Percentiles rank a stretch among this genome's conserved stretches.
These are phyloP conservation scores for Gouania willdenowi DNA, from an alignment of 2,797 vertebrate genomes.

Conservation along the genomic window DNA sequence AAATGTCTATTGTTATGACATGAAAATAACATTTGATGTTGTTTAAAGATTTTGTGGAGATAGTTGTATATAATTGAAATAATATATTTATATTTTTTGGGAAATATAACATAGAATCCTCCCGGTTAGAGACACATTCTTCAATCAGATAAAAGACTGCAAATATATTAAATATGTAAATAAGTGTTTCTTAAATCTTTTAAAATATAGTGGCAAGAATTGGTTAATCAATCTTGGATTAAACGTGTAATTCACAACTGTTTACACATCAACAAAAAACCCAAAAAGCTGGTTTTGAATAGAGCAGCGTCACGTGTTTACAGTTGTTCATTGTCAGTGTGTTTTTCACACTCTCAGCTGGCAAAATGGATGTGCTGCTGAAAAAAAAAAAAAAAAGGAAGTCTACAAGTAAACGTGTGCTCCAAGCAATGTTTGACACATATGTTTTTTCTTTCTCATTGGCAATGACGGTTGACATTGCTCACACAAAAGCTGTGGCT, in stretches of 20 bases:
- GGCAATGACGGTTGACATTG: constrained; percentile 39
- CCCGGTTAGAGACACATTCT: constrained; percentile 5
- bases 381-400: no score
- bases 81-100: constrained; percentile 3
- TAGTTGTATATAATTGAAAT: no score
- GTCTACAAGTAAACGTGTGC: constrained; percentile 34
- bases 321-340: constrained; percentile 25
- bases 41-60: no score
- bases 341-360: constrained; percentile 19
- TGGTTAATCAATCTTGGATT: constrained; percentile 28
- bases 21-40: constrained; percentile 8
- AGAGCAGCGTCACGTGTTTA: constrained; percentile 37
- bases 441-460: constrained; percentile 25
- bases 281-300: constrained; percentile 15
- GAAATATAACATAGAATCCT: constrained; percentile 15
- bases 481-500: constrained; percentile 15
- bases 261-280: constrained; percentile 19
- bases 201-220: constrained; percentile 5
- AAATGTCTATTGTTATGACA: constrained; percentile 39
- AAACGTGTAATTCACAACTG: constrained; percentile 21
- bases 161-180: no score
- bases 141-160: constrained; percentile 2
- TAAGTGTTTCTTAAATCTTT: constrained; percentile 2
- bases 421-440: constrained; percentile 33
- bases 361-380: constrained; percentile 12